Conservation (phyloP, 2,113 vertebrate species). For the Mobula hypostoma region DNA sequence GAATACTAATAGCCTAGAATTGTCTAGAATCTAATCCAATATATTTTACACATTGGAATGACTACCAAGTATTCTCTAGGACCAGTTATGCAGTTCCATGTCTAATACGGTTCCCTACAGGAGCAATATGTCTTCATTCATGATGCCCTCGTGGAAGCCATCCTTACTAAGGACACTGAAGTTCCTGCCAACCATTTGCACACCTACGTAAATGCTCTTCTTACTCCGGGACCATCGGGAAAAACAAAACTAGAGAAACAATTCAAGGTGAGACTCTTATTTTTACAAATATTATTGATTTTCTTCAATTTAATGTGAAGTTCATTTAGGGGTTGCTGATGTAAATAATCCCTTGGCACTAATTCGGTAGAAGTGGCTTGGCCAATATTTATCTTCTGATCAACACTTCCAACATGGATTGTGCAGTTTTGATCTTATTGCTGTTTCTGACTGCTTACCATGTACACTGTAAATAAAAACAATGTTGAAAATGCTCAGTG, state of each 20-base stretch:
- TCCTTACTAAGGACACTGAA: constrained; percentile 80
- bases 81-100: neutral
- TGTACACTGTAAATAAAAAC: no score
- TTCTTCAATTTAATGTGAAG: neutral
- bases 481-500: no score
- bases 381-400: no score
- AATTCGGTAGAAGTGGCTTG: no score
- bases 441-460: no score
- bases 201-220: constrained; percentile 77
- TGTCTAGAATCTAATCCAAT: neutral
- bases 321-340: neutral
- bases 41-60: neutral
- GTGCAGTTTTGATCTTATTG: no score
- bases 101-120: constrained; percentile 50
- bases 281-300: neutral
- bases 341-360: no score
- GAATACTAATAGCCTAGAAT: neutral
- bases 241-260: constrained; percentile 78
- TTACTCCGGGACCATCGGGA: constrained; percentile 73
- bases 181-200: constrained; percentile 71
- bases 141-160: constrained; percentile 80
- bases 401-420: no score
- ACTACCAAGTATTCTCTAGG: neutral
- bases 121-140: constrained; percentile 95
- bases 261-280: constrained; percentile 71